phyloP scores from a whole-genome alignment of 2,888 invertebrate species.

The Tuta absoluta region DNA sequence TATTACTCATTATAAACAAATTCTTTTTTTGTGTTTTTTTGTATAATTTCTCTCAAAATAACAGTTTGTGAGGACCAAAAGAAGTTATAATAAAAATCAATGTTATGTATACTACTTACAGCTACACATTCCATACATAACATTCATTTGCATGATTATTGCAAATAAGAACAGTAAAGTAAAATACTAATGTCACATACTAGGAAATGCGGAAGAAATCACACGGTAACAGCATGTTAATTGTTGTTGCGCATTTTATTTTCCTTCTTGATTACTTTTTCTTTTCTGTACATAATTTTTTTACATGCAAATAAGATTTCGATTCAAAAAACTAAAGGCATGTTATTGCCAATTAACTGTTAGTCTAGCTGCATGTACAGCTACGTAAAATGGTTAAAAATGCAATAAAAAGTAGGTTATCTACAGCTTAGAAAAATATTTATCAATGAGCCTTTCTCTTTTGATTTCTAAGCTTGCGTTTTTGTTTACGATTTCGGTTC shows the following conservation, averaged over 20 bases:
- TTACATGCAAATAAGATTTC: background rate
- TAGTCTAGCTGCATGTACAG: background rate
- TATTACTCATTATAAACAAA: too few relatives aligned
- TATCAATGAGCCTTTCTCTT: slow-evolving; percentile 62
- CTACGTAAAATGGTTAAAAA: slow-evolving; percentile 19
- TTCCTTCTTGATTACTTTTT: slow-evolving; percentile 5
- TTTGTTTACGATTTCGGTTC: too few relatives aligned
- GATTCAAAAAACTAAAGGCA: background rate
- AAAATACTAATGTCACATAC: background rate
- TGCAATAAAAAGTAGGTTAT: slow-evolving; percentile 55
- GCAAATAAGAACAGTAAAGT: background rate
- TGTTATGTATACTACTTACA: background rate
- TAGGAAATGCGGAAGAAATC: slow-evolving; percentile 4
- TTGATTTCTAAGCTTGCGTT: slow-evolving; percentile 30
- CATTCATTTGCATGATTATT: background rate
- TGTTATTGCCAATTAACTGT: slow-evolving; percentile 14
- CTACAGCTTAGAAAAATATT: slow-evolving; percentile 41
- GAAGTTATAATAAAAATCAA: too few relatives aligned
- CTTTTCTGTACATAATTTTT: background rate
- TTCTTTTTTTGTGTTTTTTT: too few relatives aligned
- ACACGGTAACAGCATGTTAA: background rate
- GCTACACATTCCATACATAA: background rate
- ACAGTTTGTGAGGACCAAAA: too few relatives aligned
- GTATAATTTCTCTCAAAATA: too few relatives aligned
- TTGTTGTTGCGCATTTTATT: slow-evolving; percentile 8